Percentiles rank a stretch among this genome's conserved stretches.
Conservation (phyloP, 2,888 invertebrate species). For the Hoplodrina blanda region DNA sequence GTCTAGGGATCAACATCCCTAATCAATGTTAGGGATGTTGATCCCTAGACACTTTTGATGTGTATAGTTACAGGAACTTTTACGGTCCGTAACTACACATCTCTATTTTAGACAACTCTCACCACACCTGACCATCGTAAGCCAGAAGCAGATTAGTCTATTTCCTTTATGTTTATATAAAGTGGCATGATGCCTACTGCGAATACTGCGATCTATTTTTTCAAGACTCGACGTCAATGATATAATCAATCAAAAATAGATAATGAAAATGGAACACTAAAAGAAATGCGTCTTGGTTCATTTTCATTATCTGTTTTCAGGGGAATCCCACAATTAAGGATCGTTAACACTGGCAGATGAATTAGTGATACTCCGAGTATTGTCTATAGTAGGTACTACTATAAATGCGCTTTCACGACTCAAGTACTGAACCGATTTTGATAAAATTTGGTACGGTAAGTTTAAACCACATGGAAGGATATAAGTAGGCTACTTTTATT, state of each 20-base stretch:
- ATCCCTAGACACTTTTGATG: too few relatives aligned
- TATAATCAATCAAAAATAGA: not conserved
- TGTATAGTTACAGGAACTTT: too few relatives aligned
- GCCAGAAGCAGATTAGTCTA: not conserved
- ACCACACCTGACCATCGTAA: not conserved
- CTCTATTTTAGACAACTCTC: not conserved
- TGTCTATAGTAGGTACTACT: too few relatives aligned
- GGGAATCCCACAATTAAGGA: conserved; percentile 20
- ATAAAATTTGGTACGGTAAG: too few relatives aligned
- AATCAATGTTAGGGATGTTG: too few relatives aligned
- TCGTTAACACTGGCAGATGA: not conserved
- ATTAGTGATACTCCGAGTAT: not conserved
- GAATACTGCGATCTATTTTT: conserved; percentile 9
- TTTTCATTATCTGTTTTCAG: not conserved
- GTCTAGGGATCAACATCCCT: too few relatives aligned
- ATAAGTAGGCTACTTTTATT: too few relatives aligned
- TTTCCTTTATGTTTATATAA: not conserved
- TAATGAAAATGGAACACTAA: conserved; percentile 8
- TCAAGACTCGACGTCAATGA: not conserved
- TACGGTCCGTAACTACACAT: too few relatives aligned
- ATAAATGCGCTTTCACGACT: too few relatives aligned
- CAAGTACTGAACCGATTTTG: too few relatives aligned
- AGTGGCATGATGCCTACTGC: not conserved
- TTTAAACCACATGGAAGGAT: too few relatives aligned
- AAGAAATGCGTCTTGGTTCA: not conserved